These are phyloP conservation scores for Eciton burchellii DNA, from an alignment of 1,140 invertebrate genomes.

Conservation along the genomic window DNA sequence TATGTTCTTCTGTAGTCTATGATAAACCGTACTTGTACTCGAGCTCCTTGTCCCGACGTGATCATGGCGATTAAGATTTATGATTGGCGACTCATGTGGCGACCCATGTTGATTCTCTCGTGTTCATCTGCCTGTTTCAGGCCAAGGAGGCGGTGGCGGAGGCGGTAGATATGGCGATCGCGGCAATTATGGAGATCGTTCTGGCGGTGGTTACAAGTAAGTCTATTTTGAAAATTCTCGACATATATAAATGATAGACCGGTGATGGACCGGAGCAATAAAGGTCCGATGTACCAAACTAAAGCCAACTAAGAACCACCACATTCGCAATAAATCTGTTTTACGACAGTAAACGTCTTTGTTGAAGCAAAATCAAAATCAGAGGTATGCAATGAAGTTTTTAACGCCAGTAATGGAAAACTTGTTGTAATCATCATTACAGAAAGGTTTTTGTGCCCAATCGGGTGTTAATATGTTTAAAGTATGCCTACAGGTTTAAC, in stretches of 20 bases:
- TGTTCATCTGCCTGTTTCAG: conserved; percentile 35
- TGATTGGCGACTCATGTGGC: no score
- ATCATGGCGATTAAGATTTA: no score
- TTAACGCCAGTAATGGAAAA: conserved; percentile 72
- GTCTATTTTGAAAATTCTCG: conserved; percentile 72
- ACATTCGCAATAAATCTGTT: conserved; percentile 43
- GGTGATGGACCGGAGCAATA: conserved; percentile 64
- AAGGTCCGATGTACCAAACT: conserved; percentile 38
- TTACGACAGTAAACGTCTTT: conserved; percentile 59
- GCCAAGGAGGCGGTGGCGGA: conserved; percentile 77
- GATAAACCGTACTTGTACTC: no score
- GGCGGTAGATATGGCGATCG: conserved; percentile 84
- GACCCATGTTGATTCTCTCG: no score
- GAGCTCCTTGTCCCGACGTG: no score
- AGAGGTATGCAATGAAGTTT: conserved; percentile 78
- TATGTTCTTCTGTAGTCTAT: no score
- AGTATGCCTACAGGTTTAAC: conserved; percentile 86
- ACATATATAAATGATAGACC: conserved; percentile 52
- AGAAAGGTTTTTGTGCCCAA: conserved; percentile 79
- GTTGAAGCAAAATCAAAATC: conserved; percentile 66
- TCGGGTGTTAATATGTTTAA: conserved; percentile 85
- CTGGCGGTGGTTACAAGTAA: conserved; percentile 84
- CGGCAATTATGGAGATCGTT: conserved; percentile 85
- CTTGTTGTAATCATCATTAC: conserved; percentile 75
- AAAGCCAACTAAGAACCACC: conserved; percentile 51